Percentiles rank a stretch among this genome's conserved stretches.
phyloP scores from a whole-genome alignment of 2,797 vertebrate species.

The Valencia hispanica region DNA sequence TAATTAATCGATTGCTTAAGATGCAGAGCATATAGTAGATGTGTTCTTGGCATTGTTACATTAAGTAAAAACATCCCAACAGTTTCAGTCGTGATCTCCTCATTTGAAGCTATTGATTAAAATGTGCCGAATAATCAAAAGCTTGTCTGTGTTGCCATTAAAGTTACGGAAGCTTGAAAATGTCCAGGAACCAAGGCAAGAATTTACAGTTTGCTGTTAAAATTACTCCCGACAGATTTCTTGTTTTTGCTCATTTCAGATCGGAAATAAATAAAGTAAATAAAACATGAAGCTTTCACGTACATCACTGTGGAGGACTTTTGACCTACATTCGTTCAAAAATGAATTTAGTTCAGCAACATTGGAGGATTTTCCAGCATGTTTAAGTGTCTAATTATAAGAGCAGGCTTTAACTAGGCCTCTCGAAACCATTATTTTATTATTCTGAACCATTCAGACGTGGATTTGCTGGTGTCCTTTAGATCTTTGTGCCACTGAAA shows the following conservation, averaged over 20 bases:
- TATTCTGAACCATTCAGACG: no score
- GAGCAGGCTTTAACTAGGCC: background rate
- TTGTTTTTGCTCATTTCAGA: background rate
- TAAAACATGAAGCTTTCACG: background rate
- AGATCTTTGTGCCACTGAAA: background rate
- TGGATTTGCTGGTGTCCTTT: background rate
- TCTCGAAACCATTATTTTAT: no score
- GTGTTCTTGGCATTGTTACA: background rate
- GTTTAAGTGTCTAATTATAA: background rate
- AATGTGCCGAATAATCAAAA: background rate
- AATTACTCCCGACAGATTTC: background rate
- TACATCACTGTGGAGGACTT: background rate
- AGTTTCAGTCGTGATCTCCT: background rate
- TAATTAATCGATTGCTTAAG: slow-evolving; percentile 9
- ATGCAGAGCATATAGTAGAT: background rate
- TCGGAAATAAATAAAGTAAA: background rate
- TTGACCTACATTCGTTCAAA: background rate
- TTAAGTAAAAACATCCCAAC: background rate
- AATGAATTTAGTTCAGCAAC: no score
- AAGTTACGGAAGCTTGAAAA: background rate
- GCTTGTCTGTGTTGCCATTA: background rate
- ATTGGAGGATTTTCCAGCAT: background rate
- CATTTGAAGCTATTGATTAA: background rate
- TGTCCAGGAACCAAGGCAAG: background rate
- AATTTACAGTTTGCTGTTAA: no score